Base-by-base conservation (phyloP, 2,888 invertebrate genomes). In the Aelia acuminata region DNA sequence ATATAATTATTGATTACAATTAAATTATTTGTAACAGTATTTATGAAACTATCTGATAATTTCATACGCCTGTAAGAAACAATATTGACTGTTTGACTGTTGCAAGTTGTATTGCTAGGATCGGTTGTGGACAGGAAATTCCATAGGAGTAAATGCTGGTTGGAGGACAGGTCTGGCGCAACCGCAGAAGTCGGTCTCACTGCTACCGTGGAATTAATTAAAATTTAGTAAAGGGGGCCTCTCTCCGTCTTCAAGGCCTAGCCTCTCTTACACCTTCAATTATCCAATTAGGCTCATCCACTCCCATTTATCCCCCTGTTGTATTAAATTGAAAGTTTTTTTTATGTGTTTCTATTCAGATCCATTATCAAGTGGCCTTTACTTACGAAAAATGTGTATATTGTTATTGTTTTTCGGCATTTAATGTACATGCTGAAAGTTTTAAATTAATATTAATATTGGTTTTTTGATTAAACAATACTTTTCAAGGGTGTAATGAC, bases 91-190 rank as follows among this genome's bases (percentile, higher is more conserved):
- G 63, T 70, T 31, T 35, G 18, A 7, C 1, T 35, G 18, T 20
- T 35, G 31, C 63, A 35, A 70, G 35, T 35, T 20, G 18, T 35
- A 18, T 7, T 35, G 63, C 26, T 35, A 70, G 63, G 13, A 35
- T 31, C 35, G 31, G 63, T 35, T 18, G 63, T 35, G 20, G 63
- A 70, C 31, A 35, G 63, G 31, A 70, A 70, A 70, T 70, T 70
- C 63, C 35, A 8, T 31, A 70, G 63, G 18, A 70, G 63, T 70
- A 70, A 70, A 70, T 70, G 63, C 63, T 80, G 43, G n/a, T 11
- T 80, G 22, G 43, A 80, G 80, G 80, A 80, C 80, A 80, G 80
- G n/a, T 80, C 80, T 80, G 43, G 80, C 80, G 80, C 80, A 80
- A 80, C 80, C 80, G 80, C 80, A 80, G 15, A n/a, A 43, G 39